Evolutionary conservation across 2,113 vertebrate genomes (phyloP).

Genomic region (Malurus cyaneus): DNA sequence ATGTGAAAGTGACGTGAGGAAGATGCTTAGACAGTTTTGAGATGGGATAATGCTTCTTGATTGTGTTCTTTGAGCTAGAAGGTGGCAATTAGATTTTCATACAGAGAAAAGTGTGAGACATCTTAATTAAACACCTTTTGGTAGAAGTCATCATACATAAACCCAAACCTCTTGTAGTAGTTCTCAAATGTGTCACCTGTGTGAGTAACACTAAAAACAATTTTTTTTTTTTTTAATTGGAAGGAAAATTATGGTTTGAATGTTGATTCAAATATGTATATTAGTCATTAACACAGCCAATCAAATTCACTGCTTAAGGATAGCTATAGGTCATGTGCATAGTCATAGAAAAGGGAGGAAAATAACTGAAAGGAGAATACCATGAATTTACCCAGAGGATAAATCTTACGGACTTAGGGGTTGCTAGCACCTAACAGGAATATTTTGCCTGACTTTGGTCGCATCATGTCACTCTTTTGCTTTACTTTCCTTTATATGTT

Average conservation of each 20-base stretch:
- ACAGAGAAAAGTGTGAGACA: conserved; percentile 71
- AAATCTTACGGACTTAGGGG: background rate
- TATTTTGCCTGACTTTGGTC: background rate
- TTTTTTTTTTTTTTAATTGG: conserved; percentile 3
- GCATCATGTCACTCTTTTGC: background rate
- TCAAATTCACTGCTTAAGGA: background rate
- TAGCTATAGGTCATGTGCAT: background rate
- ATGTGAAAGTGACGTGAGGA: conserved; percentile 10
- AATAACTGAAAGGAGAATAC: background rate
- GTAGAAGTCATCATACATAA: conserved; percentile 53
- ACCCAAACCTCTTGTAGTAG: conserved; percentile 31
- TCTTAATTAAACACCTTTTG: conserved; percentile 83
- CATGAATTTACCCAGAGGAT: background rate
- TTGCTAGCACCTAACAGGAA: background rate
- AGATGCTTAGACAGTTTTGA: conserved; percentile 16
- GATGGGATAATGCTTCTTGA: conserved; percentile 56
- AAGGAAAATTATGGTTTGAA: conserved; percentile 22
- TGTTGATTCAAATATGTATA: background rate
- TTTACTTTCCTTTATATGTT: background rate
- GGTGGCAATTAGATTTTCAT: conserved; percentile 74
- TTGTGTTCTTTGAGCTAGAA: conserved; percentile 70
- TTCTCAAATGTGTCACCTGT: conserved; percentile 52
- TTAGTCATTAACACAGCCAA: background rate
- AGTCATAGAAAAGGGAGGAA: background rate
- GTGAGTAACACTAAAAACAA: conserved; percentile 9